Conservation (phyloP, 2,113 vertebrate species). For the Barbus barbus region DNA sequence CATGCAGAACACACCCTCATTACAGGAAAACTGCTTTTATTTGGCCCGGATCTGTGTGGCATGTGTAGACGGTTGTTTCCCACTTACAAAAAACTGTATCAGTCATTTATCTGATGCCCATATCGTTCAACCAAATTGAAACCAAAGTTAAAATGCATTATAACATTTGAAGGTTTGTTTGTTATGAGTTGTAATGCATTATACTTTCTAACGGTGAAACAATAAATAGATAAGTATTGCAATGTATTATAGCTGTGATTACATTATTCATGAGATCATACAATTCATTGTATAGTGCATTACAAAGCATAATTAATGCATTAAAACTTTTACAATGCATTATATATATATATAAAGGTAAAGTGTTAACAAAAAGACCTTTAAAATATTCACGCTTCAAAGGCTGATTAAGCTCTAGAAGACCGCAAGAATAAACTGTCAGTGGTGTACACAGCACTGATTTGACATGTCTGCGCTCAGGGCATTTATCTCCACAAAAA, state of each 20-base stretch:
- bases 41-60: not conserved
- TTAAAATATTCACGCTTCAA: not conserved
- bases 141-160: too few relatives aligned
- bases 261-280: too few relatives aligned
- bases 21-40: not conserved
- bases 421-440: not conserved
- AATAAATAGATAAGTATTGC: too few relatives aligned
- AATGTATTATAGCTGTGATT: too few relatives aligned
- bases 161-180: too few relatives aligned
- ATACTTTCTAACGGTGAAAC: too few relatives aligned
- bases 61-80: not conserved
- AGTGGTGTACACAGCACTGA: conserved; percentile 36
- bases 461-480: conserved; percentile 51
- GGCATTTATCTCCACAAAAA: conserved; percentile 38
- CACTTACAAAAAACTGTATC: not conserved
- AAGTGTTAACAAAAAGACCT: too few relatives aligned
- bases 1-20: conserved; percentile 17
- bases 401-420: not conserved
- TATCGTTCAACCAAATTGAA: not conserved
- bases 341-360: too few relatives aligned
- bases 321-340: too few relatives aligned
- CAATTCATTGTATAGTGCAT: too few relatives aligned
- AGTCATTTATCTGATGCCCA: not conserved
- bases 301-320: too few relatives aligned
- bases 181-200: too few relatives aligned